Percentiles rank a stretch among this genome's conserved stretches.
phyloP scores from a whole-genome alignment of 2,113 vertebrate genomes.

The Sinocyclocheilus anshuiensis region DNA sequence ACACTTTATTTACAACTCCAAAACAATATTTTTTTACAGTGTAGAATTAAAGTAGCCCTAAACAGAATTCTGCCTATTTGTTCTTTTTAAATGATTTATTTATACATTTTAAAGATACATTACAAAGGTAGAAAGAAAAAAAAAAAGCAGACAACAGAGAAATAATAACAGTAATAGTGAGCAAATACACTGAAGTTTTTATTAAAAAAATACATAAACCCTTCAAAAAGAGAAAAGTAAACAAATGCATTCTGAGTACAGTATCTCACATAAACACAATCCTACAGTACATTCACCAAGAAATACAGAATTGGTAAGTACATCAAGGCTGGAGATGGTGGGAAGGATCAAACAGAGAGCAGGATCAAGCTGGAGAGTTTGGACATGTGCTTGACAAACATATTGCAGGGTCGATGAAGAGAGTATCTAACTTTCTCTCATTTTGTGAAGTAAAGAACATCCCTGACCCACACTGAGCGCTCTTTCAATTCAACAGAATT shows the following conservation, averaged over 20 bases:
- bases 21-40: too few species aligned
- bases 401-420: background rate
- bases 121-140: background rate
- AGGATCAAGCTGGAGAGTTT: background rate
- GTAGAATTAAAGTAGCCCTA: too few species aligned
- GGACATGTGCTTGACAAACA: background rate
- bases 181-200: too few species aligned
- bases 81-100: too few species aligned
- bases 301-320: background rate
- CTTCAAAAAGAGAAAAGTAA: too few species aligned
- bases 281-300: too few species aligned
- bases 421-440: background rate
- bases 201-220: too few species aligned
- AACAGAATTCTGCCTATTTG: too few species aligned
- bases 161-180: background rate
- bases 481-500: background rate
- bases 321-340: background rate
- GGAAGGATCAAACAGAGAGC: background rate
- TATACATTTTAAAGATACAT: too few species aligned
- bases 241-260: too few species aligned
- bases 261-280: too few species aligned
- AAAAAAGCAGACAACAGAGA: background rate
- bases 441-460: constrained; percentile 1
- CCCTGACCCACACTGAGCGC: background rate
- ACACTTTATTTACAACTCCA: too few species aligned